These are phyloP conservation scores for Seriola quinqueradiata DNA, from an alignment of 2,113 vertebrate species.

Conservation along the genomic window DNA sequence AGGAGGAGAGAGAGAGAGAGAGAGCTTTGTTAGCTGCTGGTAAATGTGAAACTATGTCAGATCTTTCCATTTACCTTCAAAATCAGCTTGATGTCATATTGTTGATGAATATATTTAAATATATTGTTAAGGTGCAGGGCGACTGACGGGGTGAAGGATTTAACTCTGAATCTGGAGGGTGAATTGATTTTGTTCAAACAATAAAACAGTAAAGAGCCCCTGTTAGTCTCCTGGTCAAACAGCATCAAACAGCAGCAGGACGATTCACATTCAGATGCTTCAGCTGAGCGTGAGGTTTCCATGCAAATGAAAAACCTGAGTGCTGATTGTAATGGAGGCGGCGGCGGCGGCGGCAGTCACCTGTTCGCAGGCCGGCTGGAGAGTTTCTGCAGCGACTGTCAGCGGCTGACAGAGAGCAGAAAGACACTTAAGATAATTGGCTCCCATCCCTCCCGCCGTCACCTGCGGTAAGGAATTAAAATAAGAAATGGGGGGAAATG, in stretches of 20 bases:
- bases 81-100: neutral
- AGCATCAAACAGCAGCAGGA: constrained; percentile 44
- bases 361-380: constrained; percentile 47
- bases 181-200: constrained; percentile 1
- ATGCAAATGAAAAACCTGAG: constrained; percentile 19
- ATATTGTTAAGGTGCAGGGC: neutral
- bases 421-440: constrained; percentile 83
- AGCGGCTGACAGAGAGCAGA: constrained; percentile 71
- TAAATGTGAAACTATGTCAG: no score
- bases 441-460: constrained; percentile 78
- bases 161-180: neutral
- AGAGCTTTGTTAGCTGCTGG: no score
- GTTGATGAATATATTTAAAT: no score
- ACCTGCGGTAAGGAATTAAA: constrained; percentile 79
- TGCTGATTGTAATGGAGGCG: constrained; percentile 52
- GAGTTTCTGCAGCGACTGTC: constrained; percentile 58
- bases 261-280: constrained; percentile 13
- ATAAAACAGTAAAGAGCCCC: neutral
- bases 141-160: neutral
- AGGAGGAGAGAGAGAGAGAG: no score
- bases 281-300: neutral
- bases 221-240: constrained; percentile 31
- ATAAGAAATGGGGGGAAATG: constrained; percentile 77
- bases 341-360: constrained; percentile 43
- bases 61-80: neutral